Evolutionary conservation across 2,797 vertebrate genomes (phyloP).

Genomic region (Bovichtus diacanthus): DNA sequence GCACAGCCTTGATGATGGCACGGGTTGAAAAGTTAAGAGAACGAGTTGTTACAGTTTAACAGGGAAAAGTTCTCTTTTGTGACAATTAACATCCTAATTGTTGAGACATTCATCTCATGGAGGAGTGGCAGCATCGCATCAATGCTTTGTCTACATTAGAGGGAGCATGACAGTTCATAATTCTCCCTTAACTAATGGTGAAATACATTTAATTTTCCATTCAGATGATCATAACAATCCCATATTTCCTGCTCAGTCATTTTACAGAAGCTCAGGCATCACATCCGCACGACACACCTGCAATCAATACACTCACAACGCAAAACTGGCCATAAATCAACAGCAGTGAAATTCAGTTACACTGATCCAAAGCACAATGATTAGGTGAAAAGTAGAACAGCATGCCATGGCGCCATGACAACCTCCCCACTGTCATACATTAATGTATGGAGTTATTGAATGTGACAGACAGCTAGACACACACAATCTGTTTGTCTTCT

Average conservation of each 20-base stretch:
- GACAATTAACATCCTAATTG: too few species aligned
- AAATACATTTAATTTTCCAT: not conserved
- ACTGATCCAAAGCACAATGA: constrained; percentile 21
- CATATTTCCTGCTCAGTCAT: not conserved
- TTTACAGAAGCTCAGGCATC: constrained; percentile 12
- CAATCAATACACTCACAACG: constrained; percentile 18
- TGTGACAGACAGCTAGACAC: constrained; percentile 44
- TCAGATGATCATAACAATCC: not conserved
- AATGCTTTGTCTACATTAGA: too few species aligned
- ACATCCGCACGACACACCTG: not conserved
- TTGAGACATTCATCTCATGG: too few species aligned
- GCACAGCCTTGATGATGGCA: too few species aligned
- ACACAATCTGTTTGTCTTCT: constrained; percentile 38
- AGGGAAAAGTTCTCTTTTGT: too few species aligned
- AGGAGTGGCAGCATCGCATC: too few species aligned
- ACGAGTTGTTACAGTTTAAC: too few species aligned
- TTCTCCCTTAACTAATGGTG: not conserved
- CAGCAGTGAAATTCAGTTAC: not conserved
- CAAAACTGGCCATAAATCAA: constrained; percentile 1
- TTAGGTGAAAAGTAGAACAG: constrained; percentile 6
- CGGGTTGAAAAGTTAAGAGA: too few species aligned
- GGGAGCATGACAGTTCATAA: not conserved
- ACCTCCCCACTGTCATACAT: not conserved
- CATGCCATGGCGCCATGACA: not conserved
- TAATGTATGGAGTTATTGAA: constrained; percentile 40